Percentiles rank a stretch among this genome's conserved stretches.
Conservation (phyloP, 2,113 vertebrate species). For the Hemiprocne comata region DNA sequence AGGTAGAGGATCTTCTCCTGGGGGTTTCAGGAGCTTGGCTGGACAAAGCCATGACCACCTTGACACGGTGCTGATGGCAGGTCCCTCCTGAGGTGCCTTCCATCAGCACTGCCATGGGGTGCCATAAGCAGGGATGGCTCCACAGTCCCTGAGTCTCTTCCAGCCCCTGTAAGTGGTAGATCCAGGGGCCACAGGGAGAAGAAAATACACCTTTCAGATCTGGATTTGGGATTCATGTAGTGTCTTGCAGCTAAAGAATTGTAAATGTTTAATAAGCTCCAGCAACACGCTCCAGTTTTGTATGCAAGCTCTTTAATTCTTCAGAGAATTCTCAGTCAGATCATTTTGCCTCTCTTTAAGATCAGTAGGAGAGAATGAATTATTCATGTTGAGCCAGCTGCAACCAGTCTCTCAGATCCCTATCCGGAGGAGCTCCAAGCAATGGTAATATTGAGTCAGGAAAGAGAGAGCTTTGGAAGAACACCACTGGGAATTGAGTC, state of each 20-base stretch:
- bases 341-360: slow-evolving; percentile 25
- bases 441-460: background rate
- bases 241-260: background rate
- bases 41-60: background rate
- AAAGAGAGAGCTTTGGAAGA: background rate
- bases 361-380: slow-evolving; percentile 39
- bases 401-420: background rate
- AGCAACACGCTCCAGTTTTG: background rate
- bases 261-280: slow-evolving; percentile 42
- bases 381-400: slow-evolving; percentile 35
- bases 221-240: background rate
- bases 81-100: background rate
- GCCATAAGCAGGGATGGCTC: background rate
- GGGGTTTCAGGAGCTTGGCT: background rate
- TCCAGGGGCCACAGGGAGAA: background rate
- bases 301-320: slow-evolving; percentile 24
- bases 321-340: slow-evolving; percentile 1
- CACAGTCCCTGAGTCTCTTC: background rate
- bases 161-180: background rate
- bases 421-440: background rate
- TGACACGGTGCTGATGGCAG: background rate
- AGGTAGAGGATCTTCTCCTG: background rate
- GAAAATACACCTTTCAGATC: background rate
- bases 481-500: background rate
- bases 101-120: background rate